Percentiles rank a stretch among this genome's conserved stretches.
Conservation (phyloP, 2,797 vertebrate genomes). For the Clarias laeviceps region DNA sequence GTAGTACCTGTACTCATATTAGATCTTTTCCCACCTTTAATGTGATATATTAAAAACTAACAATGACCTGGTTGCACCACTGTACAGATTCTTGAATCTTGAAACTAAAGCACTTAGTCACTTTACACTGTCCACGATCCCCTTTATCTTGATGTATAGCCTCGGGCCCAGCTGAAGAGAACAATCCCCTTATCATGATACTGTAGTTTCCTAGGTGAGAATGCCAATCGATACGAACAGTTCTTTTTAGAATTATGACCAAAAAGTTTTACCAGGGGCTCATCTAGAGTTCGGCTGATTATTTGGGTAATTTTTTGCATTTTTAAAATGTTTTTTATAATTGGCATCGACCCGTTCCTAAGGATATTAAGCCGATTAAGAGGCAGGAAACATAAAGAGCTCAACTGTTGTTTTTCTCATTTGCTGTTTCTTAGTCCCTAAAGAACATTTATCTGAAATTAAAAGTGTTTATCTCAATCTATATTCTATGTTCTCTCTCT, state of each 20-base stretch:
- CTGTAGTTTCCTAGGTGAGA: not conserved
- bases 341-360: too few relatives aligned
- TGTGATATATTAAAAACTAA: not conserved
- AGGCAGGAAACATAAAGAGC: too few relatives aligned
- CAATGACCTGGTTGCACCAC: not conserved
- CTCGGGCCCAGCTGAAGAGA: not conserved
- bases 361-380: too few relatives aligned
- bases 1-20: not conserved
- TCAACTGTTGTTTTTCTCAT: too few relatives aligned
- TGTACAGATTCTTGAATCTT: not conserved
- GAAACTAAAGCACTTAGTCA: too few relatives aligned
- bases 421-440: too few relatives aligned
- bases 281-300: not conserved
- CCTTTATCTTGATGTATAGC: not conserved
- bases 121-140: not conserved
- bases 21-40: not conserved
- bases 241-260: not conserved
- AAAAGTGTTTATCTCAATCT: too few relatives aligned
- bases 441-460: too few relatives aligned
- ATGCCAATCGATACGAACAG: too few relatives aligned
- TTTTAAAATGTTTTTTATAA: too few relatives aligned
- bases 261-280: not conserved
- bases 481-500: too few relatives aligned
- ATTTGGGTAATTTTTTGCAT: too few relatives aligned
- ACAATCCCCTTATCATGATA: not conserved